Evolutionary conservation across 2,888 invertebrate species (phyloP).

Genomic region (Phrixothrix hirtus): DNA sequence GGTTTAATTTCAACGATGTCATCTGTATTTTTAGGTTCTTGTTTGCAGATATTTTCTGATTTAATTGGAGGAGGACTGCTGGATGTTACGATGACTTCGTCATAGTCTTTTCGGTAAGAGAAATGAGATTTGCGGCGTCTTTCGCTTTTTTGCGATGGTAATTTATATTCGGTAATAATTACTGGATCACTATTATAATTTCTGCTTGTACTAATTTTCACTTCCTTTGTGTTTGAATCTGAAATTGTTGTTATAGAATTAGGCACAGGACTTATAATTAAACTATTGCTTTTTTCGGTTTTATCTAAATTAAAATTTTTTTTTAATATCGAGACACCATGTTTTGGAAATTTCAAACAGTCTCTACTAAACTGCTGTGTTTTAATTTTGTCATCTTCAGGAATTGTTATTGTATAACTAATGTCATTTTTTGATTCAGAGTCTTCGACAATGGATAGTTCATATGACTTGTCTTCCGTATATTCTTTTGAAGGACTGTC

Average conservation of each 20-base stretch:
- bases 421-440: constrained; percentile 58
- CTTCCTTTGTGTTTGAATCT: constrained; percentile 46
- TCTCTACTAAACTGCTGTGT: constrained; percentile 30
- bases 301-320: constrained; percentile 42
- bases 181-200: constrained; percentile 17
- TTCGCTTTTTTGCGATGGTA: constrained; percentile 37
- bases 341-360: constrained; percentile 52
- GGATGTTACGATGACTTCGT: constrained; percentile 45
- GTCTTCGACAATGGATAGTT: constrained; percentile 51
- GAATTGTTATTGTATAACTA: constrained; percentile 60
- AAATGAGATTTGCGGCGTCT: constrained; percentile 53
- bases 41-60: constrained; percentile 30
- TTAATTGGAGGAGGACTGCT: constrained; percentile 17
- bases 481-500: constrained; percentile 39
- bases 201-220: constrained; percentile 34
- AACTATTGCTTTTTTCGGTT: constrained; percentile 37
- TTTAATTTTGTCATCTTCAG: constrained; percentile 56
- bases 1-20: constrained; percentile 46
- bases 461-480: constrained; percentile 47
- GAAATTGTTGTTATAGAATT: constrained; percentile 44
- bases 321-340: constrained; percentile 56
- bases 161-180: constrained; percentile 10
- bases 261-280: constrained; percentile 35
- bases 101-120: constrained; percentile 52
- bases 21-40: constrained; percentile 41